Evolutionary conservation across 2,113 vertebrate genomes (phyloP).

Genomic region (Dendrocopos noguchii): DNA sequence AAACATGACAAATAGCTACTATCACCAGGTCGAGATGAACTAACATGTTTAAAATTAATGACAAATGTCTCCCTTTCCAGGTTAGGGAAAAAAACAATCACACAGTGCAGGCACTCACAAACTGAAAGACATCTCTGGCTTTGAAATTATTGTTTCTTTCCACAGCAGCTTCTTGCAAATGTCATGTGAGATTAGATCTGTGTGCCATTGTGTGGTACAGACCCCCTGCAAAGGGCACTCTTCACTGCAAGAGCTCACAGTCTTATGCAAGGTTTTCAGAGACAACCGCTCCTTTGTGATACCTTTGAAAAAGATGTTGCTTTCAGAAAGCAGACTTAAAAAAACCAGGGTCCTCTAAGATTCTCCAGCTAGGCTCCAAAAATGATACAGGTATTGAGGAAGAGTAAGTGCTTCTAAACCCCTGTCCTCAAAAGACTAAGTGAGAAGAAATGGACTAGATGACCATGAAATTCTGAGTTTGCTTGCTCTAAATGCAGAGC

Average conservation of each 20-base stretch:
- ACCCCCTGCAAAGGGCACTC: neutral
- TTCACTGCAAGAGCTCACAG: neutral
- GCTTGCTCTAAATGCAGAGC: neutral
- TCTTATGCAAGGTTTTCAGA: slow-evolving; percentile 11
- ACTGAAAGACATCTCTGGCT: neutral
- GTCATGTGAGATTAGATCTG: slow-evolving; percentile 51
- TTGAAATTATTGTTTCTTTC: slow-evolving; percentile 21
- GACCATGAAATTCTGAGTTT: neutral
- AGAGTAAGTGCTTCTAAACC: neutral
- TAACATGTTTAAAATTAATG: neutral
- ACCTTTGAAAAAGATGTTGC: neutral
- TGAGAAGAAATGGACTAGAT: neutral
- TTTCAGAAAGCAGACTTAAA: neutral
- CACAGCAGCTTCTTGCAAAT: slow-evolving; percentile 33
- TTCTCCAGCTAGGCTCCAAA: neutral
- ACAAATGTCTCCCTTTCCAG: neutral
- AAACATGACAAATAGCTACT: neutral
- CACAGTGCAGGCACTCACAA: neutral
- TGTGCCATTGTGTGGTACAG: neutral
- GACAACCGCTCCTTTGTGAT: neutral
- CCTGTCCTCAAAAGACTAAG: neutral
- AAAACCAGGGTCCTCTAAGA: neutral
- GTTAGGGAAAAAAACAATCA: neutral
- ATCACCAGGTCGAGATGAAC: neutral
- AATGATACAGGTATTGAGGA: neutral